A percentile compares a stretch with the other conserved stretches of the same genome.
Evolutionary conservation across 2,888 invertebrate species (phyloP).

Genomic region (Amphipoea oculea): DNA sequence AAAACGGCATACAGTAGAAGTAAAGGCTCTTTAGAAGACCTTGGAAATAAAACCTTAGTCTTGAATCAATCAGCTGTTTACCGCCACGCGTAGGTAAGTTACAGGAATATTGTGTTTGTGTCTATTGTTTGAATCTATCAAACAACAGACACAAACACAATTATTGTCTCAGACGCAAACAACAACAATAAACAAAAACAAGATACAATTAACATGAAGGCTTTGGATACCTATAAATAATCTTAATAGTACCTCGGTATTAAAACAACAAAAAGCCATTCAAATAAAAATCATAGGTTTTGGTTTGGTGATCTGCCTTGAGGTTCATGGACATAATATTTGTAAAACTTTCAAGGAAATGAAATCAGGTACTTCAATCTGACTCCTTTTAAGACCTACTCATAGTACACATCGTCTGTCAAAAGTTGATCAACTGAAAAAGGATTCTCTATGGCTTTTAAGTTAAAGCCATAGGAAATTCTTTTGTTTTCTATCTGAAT

Average conservation of each 20-base stretch:
- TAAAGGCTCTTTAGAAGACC: neutral
- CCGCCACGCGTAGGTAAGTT: neutral
- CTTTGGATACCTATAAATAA: neutral
- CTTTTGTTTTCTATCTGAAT: neutral
- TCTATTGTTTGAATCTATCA: too few relatives aligned
- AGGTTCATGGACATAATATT: neutral
- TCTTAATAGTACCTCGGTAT: neutral
- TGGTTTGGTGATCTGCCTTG: conserved; percentile 5
- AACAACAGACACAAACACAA: conserved; percentile 1
- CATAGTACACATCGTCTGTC: neutral
- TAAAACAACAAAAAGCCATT: neutral
- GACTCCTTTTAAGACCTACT: neutral
- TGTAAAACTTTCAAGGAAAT: conserved; percentile 12
- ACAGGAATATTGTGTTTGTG: neutral
- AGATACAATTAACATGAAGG: neutral
- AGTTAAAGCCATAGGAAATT: neutral
- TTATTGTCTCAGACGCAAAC: neutral
- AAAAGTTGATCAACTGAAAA: neutral
- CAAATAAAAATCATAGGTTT: neutral
- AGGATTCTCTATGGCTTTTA: neutral
- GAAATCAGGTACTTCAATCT: neutral
- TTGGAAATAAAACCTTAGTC: neutral
- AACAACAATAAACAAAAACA: conserved; percentile 1
- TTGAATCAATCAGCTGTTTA: conserved; percentile 1
- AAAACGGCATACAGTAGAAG: neutral